These are phyloP conservation scores for Temnothorax ravouxi DNA, from an alignment of 2,888 invertebrate species.

Conservation along the genomic window DNA sequence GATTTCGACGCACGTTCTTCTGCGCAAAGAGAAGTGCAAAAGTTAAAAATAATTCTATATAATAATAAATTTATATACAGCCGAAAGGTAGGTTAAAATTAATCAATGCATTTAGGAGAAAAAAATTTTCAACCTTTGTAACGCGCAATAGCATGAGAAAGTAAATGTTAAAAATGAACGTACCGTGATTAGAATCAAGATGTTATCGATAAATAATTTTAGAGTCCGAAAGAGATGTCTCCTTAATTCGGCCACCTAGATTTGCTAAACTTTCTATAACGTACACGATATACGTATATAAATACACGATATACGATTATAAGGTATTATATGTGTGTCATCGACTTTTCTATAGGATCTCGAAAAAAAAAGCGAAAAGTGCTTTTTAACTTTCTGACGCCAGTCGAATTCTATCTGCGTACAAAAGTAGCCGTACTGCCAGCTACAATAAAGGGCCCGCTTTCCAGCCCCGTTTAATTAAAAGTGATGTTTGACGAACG, in stretches of 20 bases:
- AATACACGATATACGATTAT: slow-evolving; percentile 48
- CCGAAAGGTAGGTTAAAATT: neutral
- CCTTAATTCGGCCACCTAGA: slow-evolving; percentile 47
- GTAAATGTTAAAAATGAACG: slow-evolving; percentile 6
- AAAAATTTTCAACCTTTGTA: neutral
- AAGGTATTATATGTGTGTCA: slow-evolving; percentile 54
- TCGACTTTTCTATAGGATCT: slow-evolving; percentile 47
- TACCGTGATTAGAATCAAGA: neutral
- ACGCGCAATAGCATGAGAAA: slow-evolving; percentile 1
- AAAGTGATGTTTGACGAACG: slow-evolving; percentile 53
- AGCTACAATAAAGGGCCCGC: slow-evolving; percentile 41
- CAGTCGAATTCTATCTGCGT: slow-evolving; percentile 38
- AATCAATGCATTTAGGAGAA: neutral
- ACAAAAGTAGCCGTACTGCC: slow-evolving; percentile 40
- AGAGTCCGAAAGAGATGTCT: slow-evolving; percentile 29
- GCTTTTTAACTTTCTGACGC: slow-evolving; percentile 27
- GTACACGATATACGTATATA: slow-evolving; percentile 40
- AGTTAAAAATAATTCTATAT: slow-evolving; percentile 19
- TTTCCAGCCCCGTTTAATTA: slow-evolving; percentile 46
- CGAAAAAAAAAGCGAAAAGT: slow-evolving; percentile 16
- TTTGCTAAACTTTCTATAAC: slow-evolving; percentile 64
- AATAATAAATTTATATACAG: slow-evolving; percentile 9
- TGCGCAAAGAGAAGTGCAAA: neutral
- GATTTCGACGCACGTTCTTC: neutral
- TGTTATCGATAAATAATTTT: slow-evolving; percentile 1